Evolutionary conservation across 2,113 vertebrate species (phyloP), one percentile per base, ranked within the genome.

Genomic region (Phycodurus eques): DNA sequence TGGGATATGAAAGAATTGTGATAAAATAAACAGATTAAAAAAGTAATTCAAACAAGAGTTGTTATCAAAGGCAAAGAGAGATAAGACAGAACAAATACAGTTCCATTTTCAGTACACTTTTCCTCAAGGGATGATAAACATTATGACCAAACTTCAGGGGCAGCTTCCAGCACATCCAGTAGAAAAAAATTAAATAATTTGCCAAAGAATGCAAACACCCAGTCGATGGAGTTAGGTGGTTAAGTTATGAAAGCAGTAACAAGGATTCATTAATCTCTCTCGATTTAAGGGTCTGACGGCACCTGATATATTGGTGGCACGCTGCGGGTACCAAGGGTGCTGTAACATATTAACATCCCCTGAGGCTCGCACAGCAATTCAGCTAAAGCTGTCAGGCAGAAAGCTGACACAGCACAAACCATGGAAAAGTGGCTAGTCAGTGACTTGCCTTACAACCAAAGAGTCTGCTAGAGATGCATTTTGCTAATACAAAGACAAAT

Each of bases 331-430:
- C 72, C 70, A 31, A 33, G 35, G 51, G 49, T 47, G 68, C 59
- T 12, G 39, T 53, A 65, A 80, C 73, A 83, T 19, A 81, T 85
- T 51, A 86, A 62, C 77, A 68, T 8, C 75, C 68, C 65, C 73
- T 13, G 62, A 74, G 77, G 69, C 70, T 73, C 49, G 66, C 51
- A 22, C 64, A 31, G 72, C 20, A 65, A 13, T 64, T 74, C 62
- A 43, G 68, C 77, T 61, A 64, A 84, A 83, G 62, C 66, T 75
- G 68, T 49, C 80, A 59, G 76, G 44, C 71, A 53, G 68, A 0
- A 44, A 64, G 80, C 79, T 75, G 81, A 82, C 75, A 10, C 8
- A 79, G 76, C 81, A 80, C 15, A 83, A 80, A 69, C 27, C 4
- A 51, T 12, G 43, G 10, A 68, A 20, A 63, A 54, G 22, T 51